Conservation (phyloP, 2,113 vertebrate species). For the Channa maculata region DNA sequence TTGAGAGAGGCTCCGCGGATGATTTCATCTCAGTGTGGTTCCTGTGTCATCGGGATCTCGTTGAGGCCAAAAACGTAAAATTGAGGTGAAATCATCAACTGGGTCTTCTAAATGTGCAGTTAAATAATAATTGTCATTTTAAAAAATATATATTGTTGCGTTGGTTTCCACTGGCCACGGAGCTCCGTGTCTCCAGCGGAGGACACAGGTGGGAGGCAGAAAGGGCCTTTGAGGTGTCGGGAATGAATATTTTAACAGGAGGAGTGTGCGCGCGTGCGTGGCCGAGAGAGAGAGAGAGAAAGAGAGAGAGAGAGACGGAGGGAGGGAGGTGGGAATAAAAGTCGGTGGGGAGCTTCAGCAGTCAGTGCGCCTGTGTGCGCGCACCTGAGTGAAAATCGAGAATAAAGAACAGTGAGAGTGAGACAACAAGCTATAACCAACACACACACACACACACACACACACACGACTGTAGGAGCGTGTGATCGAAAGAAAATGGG, state of each 20-base stretch:
- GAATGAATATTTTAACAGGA: constrained; percentile 55
- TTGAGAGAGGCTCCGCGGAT: constrained; percentile 6
- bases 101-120: not conserved
- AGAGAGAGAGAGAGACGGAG: not conserved
- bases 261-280: not conserved
- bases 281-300: not conserved
- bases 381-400: no score
- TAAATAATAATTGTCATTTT: no score
- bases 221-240: constrained; percentile 50
- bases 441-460: no score
- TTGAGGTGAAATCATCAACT: not conserved
- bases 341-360: not conserved
- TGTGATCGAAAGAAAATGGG: not conserved
- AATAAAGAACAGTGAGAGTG: no score
- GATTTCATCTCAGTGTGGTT: constrained; percentile 15
- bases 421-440: no score
- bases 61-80: not conserved
- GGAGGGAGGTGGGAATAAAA: not conserved
- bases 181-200: not conserved
- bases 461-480: not conserved
- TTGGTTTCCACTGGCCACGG: not conserved
- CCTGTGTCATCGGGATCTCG: not conserved
- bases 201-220: constrained; percentile 50
- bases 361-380: not conserved
- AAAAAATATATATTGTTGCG: not conserved